Conservation (phyloP, 2,888 invertebrate species). For the Tridacna crocea region DNA sequence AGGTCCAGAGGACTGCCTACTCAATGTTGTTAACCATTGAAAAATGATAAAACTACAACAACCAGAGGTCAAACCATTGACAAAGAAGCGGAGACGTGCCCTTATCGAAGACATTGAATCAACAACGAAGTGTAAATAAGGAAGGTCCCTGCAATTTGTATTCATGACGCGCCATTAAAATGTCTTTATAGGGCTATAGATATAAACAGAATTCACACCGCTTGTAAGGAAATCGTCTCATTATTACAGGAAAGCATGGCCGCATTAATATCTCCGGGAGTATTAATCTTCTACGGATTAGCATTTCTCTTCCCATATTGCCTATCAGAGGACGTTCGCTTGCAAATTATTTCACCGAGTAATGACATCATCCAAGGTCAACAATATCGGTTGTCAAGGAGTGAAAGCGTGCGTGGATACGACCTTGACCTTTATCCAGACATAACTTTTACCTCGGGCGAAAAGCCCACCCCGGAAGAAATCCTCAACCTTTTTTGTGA, state of each 20-base stretch:
- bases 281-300: constrained; percentile 14
- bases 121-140: background rate
- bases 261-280: background rate
- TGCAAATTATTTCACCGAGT: constrained; percentile 7
- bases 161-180: constrained; percentile 7
- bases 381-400: background rate
- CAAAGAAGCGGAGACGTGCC: no score
- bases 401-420: constrained; percentile 3
- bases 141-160: background rate
- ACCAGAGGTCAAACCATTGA: no score
- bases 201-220: background rate
- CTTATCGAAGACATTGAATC: background rate
- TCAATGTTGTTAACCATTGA: no score
- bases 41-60: no score
- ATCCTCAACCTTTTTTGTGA: constrained; percentile 57
- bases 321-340: constrained; percentile 9
- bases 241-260: constrained; percentile 8
- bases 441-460: constrained; percentile 25
- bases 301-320: background rate
- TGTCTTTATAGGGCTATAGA: background rate
- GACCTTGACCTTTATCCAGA: constrained; percentile 22
- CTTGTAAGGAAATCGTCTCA: constrained; percentile 13
- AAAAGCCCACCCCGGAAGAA: constrained; percentile 42
- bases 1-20: no score
- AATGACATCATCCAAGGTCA: background rate